Percentiles rank a stretch among this genome's conserved stretches.
These are phyloP conservation scores for Pandemis cinnamomeana DNA, from an alignment of 2,888 invertebrate genomes.

Conservation along the genomic window DNA sequence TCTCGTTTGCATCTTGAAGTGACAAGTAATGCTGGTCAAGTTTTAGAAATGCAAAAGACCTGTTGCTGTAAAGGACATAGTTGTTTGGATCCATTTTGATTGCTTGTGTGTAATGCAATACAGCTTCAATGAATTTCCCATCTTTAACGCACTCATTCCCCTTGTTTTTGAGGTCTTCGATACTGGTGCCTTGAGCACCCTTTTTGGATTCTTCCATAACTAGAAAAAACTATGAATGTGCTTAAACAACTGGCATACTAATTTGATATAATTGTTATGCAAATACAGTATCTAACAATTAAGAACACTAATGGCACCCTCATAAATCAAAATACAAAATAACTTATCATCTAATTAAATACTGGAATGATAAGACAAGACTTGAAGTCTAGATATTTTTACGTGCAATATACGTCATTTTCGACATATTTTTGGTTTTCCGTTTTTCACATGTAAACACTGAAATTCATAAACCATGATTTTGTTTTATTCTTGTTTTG, in stretches of 20 bases:
- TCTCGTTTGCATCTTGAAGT: slow-evolving; percentile 90
- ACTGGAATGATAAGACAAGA: slow-evolving; percentile 26
- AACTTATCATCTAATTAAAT: slow-evolving; percentile 29
- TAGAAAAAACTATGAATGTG: slow-evolving; percentile 1
- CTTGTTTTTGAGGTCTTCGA: slow-evolving; percentile 87
- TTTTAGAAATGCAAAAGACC: slow-evolving; percentile 92
- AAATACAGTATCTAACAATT: neutral
- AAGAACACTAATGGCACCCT: slow-evolving; percentile 5
- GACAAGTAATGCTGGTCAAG: slow-evolving; percentile 90
- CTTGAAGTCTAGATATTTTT: neutral
- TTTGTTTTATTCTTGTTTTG: too few species aligned
- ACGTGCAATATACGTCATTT: neutral
- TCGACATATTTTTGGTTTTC: neutral
- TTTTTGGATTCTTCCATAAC: slow-evolving; percentile 73
- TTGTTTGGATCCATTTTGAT: slow-evolving; percentile 89
- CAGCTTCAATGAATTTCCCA: slow-evolving; percentile 89
- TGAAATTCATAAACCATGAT: too few species aligned
- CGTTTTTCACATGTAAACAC: neutral
- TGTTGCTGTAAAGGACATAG: slow-evolving; percentile 90
- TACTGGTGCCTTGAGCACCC: slow-evolving; percentile 56
- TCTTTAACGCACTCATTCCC: slow-evolving; percentile 91
- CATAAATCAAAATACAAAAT: slow-evolving; percentile 15
- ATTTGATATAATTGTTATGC: neutral
- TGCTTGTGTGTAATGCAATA: slow-evolving; percentile 91
- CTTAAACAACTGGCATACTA: slow-evolving; percentile 24